Conservation (phyloP, 2,113 vertebrate species). For the Lagopus muta region DNA sequence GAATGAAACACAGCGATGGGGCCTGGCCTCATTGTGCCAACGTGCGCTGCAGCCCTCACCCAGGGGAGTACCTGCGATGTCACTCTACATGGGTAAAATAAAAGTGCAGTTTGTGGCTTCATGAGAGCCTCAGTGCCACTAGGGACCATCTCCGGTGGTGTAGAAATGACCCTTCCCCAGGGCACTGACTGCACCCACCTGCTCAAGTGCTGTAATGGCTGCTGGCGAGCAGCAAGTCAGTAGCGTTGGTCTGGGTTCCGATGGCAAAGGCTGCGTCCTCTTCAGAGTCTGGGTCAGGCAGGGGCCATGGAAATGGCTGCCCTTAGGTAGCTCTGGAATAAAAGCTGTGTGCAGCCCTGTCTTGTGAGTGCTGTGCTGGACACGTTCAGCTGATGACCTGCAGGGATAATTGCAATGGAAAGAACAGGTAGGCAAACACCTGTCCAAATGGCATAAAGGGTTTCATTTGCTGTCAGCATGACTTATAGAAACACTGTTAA, state of each 20-base stretch:
- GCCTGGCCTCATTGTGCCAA: accelerated
- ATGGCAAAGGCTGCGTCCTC: not conserved
- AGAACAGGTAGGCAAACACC: not conserved
- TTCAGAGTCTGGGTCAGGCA: not conserved
- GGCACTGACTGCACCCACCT: not conserved
- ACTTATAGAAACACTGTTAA: not conserved
- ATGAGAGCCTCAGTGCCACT: not conserved
- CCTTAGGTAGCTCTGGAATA: not conserved
- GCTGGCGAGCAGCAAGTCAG: accelerated
- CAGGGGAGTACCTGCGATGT: not conserved
- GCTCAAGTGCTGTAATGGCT: not conserved
- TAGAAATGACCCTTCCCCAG: not conserved
- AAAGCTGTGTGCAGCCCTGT: accelerated
- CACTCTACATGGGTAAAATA: not conserved
- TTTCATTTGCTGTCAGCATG: not conserved
- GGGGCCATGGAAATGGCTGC: not conserved
- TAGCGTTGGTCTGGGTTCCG: not conserved
- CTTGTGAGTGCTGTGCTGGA: no score
- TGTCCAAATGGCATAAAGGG: not conserved
- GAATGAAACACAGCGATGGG: not conserved
- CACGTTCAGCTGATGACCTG: not conserved
- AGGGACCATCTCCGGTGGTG: not conserved
- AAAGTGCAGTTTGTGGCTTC: not conserved
- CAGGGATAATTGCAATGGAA: not conserved
- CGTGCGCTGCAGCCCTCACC: not conserved